Evolutionary conservation across 2,888 invertebrate species (phyloP), one percentile per base, ranked within the genome.

Genomic region (Chaetogeoica ovagalla): DNA sequence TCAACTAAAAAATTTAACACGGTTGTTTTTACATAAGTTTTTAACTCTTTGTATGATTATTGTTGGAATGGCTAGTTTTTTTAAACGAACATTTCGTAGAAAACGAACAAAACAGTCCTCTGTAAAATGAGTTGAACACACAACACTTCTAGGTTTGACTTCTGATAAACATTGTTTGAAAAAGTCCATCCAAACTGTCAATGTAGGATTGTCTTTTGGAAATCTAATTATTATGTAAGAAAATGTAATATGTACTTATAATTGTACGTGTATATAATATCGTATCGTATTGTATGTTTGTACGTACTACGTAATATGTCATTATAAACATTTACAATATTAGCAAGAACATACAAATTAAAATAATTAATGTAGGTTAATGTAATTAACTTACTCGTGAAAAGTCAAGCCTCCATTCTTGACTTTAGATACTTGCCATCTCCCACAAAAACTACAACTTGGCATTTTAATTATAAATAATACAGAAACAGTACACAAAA

Each of bases 331-430:
- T 19, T 30, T 30, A 17, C 30, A 9, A 55, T n/a, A n/a, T n/a
- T n/a, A n/a, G 39, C 37, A 37, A 37, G 57, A 37, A 70, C 19
- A 57, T 9, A 57, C 9, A 70, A 30, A 57, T 70, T 57, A 57
- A n/a, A 57, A 57, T 70, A 11, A 30, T 57, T 11, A 57, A 57
- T 37, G n/a, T n/a, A n/a, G n/a, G n/a, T n/a, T n/a, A 57, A 55
- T 55, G 30, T 70, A 70, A 30, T 57, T 57, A 57, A 71, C 71
- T 71, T 39, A 59, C 59, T 59, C 21, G 59, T 39, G 71, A 59
- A 71, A 52, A 55, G 37, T 57, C 19, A 37, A 23, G 19, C 57
- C 37, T n/a, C 30, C 39, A 13, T 5, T 39, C n/a, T 71, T 21
- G 8, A 8, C 39, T 71, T 71, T 59, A 15, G 15, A 39, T 39